Evolutionary conservation across 2,113 vertebrate species (phyloP).

Genomic region (Callipepla californica): DNA sequence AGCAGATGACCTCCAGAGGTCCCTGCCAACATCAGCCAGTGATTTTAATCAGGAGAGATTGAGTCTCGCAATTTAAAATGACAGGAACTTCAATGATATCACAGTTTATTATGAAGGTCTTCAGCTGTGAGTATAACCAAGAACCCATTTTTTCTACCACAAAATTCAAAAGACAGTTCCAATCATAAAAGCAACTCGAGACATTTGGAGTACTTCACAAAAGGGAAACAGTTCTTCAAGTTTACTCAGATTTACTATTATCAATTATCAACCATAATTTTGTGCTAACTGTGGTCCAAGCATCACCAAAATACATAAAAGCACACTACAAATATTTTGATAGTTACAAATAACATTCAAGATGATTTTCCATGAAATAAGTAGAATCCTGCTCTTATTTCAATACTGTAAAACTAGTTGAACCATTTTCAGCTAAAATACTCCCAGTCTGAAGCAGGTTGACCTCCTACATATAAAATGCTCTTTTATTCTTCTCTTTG

Average conservation of each 20-base stretch:
- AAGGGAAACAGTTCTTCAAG: not conserved
- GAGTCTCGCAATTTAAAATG: not conserved
- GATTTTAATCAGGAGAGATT: not conserved
- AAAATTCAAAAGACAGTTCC: not conserved
- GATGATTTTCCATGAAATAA: not conserved
- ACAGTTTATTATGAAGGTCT: slow-evolving; percentile 7
- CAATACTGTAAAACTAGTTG: not conserved
- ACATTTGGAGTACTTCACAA: not conserved
- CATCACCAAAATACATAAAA: not conserved
- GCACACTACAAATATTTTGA: not conserved
- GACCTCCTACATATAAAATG: slow-evolving; percentile 10
- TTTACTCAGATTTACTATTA: not conserved
- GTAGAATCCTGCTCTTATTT: not conserved
- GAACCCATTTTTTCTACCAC: slow-evolving; percentile 27
- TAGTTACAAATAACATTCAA: not conserved
- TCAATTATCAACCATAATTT: not conserved
- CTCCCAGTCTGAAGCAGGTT: not conserved
- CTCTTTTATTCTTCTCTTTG: not conserved
- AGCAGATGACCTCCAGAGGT: not conserved
- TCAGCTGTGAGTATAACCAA: slow-evolving; percentile 45
- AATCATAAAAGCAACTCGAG: not conserved
- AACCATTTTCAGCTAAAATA: not conserved
- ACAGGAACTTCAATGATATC: not conserved
- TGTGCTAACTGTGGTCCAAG: not conserved
- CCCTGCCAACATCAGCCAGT: not conserved